These are phyloP conservation scores for Drosophila niveifrons DNA, from an alignment of 2,888 invertebrate genomes.

Conservation along the genomic window DNA sequence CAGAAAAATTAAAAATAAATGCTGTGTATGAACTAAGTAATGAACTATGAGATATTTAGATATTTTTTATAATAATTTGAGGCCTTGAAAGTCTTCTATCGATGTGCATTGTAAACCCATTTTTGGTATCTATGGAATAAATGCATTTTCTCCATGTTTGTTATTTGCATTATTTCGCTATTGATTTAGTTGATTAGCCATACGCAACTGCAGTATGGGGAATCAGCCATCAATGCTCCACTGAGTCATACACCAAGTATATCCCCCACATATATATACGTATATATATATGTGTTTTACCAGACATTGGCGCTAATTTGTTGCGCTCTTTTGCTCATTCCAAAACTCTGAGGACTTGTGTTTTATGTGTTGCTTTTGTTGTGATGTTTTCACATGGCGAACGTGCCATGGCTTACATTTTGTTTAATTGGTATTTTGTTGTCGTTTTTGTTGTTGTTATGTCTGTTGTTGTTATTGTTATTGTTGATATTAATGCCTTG, in stretches of 20 bases:
- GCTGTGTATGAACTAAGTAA: too few species aligned
- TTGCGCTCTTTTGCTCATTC: conserved; percentile 2
- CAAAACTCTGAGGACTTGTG: conserved; percentile 9
- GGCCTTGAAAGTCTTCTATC: too few species aligned
- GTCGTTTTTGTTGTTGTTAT: conserved; percentile 14
- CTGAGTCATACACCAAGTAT: conserved; percentile 36
- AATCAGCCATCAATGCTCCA: neutral
- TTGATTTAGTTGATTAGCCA: conserved; percentile 50
- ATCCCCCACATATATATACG: conserved; percentile 16
- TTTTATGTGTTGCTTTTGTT: conserved; percentile 41
- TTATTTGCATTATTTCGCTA: conserved; percentile 18
- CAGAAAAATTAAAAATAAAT: too few species aligned
- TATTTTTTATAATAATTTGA: too few species aligned
- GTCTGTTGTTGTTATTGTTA: conserved; percentile 19
- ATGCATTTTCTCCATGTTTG: neutral
- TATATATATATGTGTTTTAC: neutral
- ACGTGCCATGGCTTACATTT: conserved; percentile 66
- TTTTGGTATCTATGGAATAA: neutral
- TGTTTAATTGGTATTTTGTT: conserved; percentile 54
- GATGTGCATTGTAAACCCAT: neutral
- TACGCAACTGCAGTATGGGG: conserved; percentile 16
- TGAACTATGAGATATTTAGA: too few species aligned
- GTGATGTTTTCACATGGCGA: conserved; percentile 44
- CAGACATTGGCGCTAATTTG: conserved; percentile 1
- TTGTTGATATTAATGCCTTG: conserved; percentile 28